These are phyloP conservation scores for Colostygia pectinataria DNA, from an alignment of 2,888 invertebrate genomes.

Conservation along the genomic window DNA sequence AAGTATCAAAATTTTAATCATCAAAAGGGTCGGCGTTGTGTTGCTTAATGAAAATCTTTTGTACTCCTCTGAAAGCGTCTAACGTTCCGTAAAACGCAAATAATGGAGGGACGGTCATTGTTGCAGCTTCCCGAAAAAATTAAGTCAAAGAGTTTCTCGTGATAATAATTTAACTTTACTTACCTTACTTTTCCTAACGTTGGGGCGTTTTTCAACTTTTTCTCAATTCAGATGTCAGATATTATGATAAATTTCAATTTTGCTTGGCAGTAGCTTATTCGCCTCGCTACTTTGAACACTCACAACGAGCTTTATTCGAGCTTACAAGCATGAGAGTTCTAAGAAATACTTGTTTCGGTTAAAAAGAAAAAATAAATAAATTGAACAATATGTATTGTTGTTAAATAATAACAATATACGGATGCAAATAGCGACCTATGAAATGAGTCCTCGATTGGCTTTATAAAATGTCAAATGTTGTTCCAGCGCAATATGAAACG, in stretches of 20 bases:
- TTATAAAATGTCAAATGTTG: slow-evolving; percentile 59
- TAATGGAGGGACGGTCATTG: slow-evolving; percentile 29
- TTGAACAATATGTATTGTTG: too few species aligned
- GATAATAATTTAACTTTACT: slow-evolving; percentile 5
- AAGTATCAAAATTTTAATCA: slow-evolving; percentile 60
- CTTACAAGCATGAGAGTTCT: too few species aligned
- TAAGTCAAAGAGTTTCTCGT: slow-evolving; percentile 20
- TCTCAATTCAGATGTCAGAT: too few species aligned
- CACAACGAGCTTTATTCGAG: too few species aligned
- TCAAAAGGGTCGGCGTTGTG: slow-evolving; percentile 47
- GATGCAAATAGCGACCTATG: slow-evolving; percentile 29
- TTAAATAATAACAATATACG: slow-evolving; percentile 1
- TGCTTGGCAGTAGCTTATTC: too few species aligned
- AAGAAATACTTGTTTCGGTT: too few species aligned
- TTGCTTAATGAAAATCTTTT: slow-evolving; percentile 47
- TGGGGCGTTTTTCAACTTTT: too few species aligned
- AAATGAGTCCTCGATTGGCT: slow-evolving; percentile 44
- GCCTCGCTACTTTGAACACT: too few species aligned
- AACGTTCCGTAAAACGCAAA: slow-evolving; percentile 35
- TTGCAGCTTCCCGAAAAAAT: slow-evolving; percentile 25
- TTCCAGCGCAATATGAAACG: slow-evolving; percentile 60
- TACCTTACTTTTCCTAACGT: slow-evolving; percentile 4
- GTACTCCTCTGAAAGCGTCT: slow-evolving; percentile 35
- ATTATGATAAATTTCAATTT: too few species aligned
- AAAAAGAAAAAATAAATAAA: too few species aligned